Evolutionary conservation across 2,113 vertebrate genomes (phyloP).

Genomic region (Garra rufa): DNA sequence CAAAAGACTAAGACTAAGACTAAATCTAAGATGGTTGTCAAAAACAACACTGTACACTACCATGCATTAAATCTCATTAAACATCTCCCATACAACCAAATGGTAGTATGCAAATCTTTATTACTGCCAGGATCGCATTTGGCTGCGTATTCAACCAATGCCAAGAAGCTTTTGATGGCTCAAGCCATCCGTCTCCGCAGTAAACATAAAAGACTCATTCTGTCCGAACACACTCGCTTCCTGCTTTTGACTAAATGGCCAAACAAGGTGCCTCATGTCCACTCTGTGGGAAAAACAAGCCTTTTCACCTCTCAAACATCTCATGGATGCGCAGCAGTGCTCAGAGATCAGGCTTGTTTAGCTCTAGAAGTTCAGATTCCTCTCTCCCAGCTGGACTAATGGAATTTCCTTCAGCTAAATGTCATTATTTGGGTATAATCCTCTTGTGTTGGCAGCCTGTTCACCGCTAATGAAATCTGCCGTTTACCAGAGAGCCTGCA

Average conservation of each 20-base stretch:
- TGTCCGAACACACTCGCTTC: not conserved
- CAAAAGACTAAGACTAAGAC: too few relatives aligned
- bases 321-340: constrained; percentile 14
- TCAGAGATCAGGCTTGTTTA: constrained; percentile 55
- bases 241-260: constrained; percentile 28
- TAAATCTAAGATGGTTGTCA: too few relatives aligned
- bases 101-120: constrained; percentile 1
- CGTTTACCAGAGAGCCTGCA: constrained; percentile 58
- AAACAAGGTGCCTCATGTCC: constrained; percentile 18
- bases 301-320: constrained; percentile 37
- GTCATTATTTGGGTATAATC: constrained; percentile 75
- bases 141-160: not conserved
- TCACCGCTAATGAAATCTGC: constrained; percentile 72
- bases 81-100: constrained; percentile 10
- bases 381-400: constrained; percentile 69
- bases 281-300: constrained; percentile 35
- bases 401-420: constrained; percentile 75
- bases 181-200: constrained; percentile 4
- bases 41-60: too few relatives aligned
- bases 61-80: not conserved
- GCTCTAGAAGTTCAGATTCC: constrained; percentile 60
- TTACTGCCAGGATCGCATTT: constrained; percentile 8
- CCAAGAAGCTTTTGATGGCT: constrained; percentile 16
- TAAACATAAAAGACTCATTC: constrained; percentile 35
- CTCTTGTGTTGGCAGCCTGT: constrained; percentile 66